These are phyloP conservation scores for Trissolcus brochymenae DNA, from an alignment of 2,888 invertebrate genomes.

Conservation along the genomic window DNA sequence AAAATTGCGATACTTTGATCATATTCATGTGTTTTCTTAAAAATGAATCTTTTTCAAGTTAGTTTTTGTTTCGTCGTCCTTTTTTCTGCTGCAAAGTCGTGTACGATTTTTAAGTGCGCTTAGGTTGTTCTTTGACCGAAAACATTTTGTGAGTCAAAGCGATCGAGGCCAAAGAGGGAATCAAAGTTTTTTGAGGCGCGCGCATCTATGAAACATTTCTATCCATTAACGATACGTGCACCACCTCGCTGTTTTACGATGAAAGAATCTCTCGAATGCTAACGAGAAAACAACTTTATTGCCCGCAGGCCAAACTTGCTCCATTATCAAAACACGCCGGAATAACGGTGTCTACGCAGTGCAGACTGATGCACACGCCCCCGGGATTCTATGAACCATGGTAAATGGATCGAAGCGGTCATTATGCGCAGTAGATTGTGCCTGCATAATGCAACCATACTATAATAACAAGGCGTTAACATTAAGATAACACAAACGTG, in stretches of 20 bases:
- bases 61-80: too few species aligned
- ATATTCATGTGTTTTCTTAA: too few species aligned
- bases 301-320: constrained; percentile 44
- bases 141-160: background rate
- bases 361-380: constrained; percentile 40
- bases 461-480: constrained; percentile 53
- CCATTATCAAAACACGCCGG: constrained; percentile 53
- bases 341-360: constrained; percentile 38
- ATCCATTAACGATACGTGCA: constrained; percentile 51
- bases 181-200: constrained; percentile 29
- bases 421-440: constrained; percentile 49
- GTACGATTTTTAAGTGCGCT: too few species aligned
- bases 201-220: constrained; percentile 38
- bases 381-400: constrained; percentile 35
- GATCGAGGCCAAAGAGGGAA: constrained; percentile 22
- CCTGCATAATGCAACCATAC: constrained; percentile 51
- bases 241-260: constrained; percentile 35
- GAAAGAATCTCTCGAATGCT: constrained; percentile 56
- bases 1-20: too few species aligned
- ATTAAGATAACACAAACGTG: constrained; percentile 53
- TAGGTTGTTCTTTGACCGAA: too few species aligned
- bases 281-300: constrained; percentile 59
- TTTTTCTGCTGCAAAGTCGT: too few species aligned
- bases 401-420: constrained; percentile 55
- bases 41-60: too few species aligned